Conservation (phyloP, 2,888 invertebrate genomes). For the Ephialtes manifestator region DNA sequence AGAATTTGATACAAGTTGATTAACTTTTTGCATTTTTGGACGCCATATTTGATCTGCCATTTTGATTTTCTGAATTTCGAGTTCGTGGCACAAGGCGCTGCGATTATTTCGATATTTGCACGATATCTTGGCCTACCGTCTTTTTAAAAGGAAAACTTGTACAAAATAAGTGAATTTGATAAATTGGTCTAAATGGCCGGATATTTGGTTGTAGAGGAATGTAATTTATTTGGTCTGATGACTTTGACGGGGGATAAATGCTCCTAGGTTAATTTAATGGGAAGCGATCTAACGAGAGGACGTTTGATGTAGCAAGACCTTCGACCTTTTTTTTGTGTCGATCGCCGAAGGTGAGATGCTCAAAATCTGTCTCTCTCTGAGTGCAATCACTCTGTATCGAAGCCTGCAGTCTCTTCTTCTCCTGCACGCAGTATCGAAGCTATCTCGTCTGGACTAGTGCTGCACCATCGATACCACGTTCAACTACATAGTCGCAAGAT, state of each 20-base stretch:
- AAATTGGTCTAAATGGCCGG: not conserved
- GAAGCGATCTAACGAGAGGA: conserved; percentile 3
- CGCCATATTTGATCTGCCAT: too few species aligned
- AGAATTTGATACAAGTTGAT: too few species aligned
- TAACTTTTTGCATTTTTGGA: too few species aligned
- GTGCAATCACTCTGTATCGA: conserved; percentile 56
- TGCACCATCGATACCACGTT: conserved; percentile 57
- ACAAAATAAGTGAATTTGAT: not conserved
- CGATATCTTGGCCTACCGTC: too few species aligned
- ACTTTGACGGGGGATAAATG: not conserved
- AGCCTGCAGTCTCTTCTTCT: conserved; percentile 25
- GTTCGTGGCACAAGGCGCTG: too few species aligned
- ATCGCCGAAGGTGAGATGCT: conserved; percentile 17
- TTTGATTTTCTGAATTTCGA: too few species aligned
- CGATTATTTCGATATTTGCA: too few species aligned
- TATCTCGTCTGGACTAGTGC: conserved; percentile 26
- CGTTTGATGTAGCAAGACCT: not conserved
- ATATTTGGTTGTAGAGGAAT: not conserved
- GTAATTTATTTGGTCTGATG: not conserved
- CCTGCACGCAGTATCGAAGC: conserved; percentile 18
- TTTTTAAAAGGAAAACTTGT: too few species aligned
- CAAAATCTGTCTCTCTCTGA: conserved; percentile 25
- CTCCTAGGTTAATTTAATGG: not conserved
- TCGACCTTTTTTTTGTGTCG: conserved; percentile 4
- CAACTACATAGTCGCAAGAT: conserved; percentile 73